Evolutionary conservation across 1,140 invertebrate species (phyloP).

Genomic region (Forficula auricularia): DNA sequence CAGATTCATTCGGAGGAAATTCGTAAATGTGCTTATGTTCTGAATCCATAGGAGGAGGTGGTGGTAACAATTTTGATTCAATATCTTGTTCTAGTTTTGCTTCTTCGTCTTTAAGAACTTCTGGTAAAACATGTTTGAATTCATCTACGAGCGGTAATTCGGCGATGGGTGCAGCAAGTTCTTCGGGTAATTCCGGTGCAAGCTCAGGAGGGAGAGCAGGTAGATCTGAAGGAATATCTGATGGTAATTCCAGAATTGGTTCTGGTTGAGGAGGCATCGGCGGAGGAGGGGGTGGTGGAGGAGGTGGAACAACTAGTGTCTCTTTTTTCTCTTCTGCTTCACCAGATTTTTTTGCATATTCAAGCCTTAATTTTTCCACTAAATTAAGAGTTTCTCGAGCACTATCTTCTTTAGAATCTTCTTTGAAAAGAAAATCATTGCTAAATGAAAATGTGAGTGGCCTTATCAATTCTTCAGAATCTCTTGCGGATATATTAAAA

Average conservation of each 20-base stretch:
- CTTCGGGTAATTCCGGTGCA: neutral
- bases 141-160: neutral
- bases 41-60: neutral
- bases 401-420: slow-evolving; percentile 59
- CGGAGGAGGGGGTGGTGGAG: slow-evolving; percentile 1
- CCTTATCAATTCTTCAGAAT: slow-evolving; percentile 35
- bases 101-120: neutral
- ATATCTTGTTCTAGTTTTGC: neutral
- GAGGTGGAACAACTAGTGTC: neutral
- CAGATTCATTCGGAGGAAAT: neutral
- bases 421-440: slow-evolving; percentile 46
- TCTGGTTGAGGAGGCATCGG: slow-evolving; percentile 5
- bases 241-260: slow-evolving; percentile 6
- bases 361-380: slow-evolving; percentile 56
- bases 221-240: slow-evolving; percentile 10
- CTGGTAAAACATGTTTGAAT: neutral
- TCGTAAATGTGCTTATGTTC: neutral
- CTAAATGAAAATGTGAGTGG: slow-evolving; percentile 47
- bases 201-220: neutral
- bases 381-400: slow-evolving; percentile 57
- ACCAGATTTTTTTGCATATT: slow-evolving; percentile 39
- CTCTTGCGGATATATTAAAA: slow-evolving; percentile 35
- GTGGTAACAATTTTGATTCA: neutral
- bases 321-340: slow-evolving; percentile 7
- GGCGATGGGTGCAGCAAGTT: neutral